Percentiles rank a stretch among this genome's conserved stretches.
Evolutionary conservation across 2,888 invertebrate species (phyloP).

Genomic region (Barypeithes pellucidus): DNA sequence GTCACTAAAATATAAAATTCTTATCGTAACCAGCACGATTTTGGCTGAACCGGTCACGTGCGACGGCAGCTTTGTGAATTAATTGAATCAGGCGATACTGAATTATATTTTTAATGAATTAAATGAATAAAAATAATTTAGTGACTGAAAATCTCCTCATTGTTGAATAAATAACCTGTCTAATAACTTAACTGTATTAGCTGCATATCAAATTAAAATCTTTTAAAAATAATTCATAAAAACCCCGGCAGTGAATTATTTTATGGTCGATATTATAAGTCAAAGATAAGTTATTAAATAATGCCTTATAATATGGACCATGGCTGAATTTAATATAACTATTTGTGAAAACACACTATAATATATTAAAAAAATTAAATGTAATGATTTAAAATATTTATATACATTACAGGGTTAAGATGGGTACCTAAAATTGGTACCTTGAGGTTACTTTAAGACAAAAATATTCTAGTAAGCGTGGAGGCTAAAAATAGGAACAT

Average conservation of each 20-base stretch:
- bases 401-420: constrained; percentile 5
- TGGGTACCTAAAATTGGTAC: not conserved
- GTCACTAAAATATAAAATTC: not conserved
- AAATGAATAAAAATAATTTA: too few species aligned
- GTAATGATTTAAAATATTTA: constrained; percentile 7
- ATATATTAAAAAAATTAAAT: constrained; percentile 11
- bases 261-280: not conserved
- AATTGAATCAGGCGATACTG: too few species aligned
- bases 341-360: not conserved
- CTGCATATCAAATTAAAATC: constrained; percentile 9
- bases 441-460: not conserved
- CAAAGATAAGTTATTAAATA: not conserved
- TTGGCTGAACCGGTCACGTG: too few species aligned
- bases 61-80: too few species aligned
- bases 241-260: constrained; percentile 15
- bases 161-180: constrained; percentile 22
- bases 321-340: not conserved
- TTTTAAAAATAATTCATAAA: constrained; percentile 5
- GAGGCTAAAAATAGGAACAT: not conserved
- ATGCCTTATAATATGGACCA: not conserved
- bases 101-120: too few species aligned
- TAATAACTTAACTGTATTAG: constrained; percentile 3
- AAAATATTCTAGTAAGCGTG: constrained; percentile 1
- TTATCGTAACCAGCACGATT: too few species aligned
- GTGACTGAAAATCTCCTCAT: not conserved